phyloP scores from a whole-genome alignment of 2,888 invertebrate species.

The Spodoptera littoralis region DNA sequence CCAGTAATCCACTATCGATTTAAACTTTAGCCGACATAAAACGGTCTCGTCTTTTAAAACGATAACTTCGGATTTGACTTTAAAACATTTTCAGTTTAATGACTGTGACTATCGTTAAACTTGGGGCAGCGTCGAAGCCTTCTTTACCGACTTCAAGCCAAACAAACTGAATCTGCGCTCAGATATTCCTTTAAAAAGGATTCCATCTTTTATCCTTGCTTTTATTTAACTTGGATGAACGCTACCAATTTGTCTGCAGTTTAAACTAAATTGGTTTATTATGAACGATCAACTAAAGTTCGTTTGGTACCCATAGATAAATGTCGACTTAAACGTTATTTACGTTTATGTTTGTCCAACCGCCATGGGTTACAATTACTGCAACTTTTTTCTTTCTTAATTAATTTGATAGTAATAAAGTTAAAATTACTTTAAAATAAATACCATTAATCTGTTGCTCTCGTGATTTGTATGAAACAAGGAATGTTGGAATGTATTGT shows the following conservation, averaged over 20 bases:
- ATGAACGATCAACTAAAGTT: no score
- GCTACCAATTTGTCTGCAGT: no score
- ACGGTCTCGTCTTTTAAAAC: conserved; percentile 16
- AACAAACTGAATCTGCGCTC: not conserved
- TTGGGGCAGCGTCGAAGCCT: conserved; percentile 12
- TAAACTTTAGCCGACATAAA: conserved; percentile 22
- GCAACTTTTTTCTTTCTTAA: no score
- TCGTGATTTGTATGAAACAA: not conserved
- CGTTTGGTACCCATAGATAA: no score
- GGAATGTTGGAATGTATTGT: conserved; percentile 14
- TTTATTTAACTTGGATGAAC: no score
- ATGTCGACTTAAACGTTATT: no score
- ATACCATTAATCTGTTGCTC: not conserved
- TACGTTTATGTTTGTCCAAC: no score
- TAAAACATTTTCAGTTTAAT: conserved; percentile 23
- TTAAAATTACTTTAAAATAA: not conserved
- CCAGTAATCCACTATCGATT: conserved; percentile 17
- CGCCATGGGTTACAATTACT: no score
- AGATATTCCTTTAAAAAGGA: not conserved
- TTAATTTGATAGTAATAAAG: not conserved
- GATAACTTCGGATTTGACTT: conserved; percentile 16
- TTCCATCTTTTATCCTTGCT: not conserved
- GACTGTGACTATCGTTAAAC: conserved; percentile 20
- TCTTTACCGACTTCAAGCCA: conserved; percentile 11
- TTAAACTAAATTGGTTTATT: no score